Evolutionary conservation across 2,797 vertebrate species (phyloP), one percentile per base, ranked within the genome.

Genomic region (Natrix natrix): DNA sequence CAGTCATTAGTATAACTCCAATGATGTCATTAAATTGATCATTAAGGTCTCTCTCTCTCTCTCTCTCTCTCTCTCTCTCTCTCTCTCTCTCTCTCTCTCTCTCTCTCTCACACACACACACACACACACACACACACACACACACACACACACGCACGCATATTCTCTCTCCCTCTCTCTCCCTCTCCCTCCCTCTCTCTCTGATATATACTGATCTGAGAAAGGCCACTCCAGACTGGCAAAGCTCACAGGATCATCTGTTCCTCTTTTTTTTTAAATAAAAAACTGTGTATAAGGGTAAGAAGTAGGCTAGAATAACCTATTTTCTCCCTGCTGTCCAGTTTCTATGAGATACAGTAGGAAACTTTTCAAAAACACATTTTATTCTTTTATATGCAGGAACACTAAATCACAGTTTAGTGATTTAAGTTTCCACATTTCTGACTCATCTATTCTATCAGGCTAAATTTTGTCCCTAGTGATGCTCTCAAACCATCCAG

Each of bases 11-110:
- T 61, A 48, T 91, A 20, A 60, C 91, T 2, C 95, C 57, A 92
- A 24, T 91, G 54, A 92, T 94, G 16, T 94, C 17, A 94, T 94
- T 94, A 91, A 66, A 94, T 91, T 87, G 94, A 90, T 37, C 11
- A 52, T 32, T 89, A 93, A 4, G 1, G 60, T 26, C 60, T 61
- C 17, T 8, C 20, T 8, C 55, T 4, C 55, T 16, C 56, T 5
- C 20, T 60, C 59, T 24, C 8, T 24, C 59, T 60, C 6, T 12
- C 61, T 63, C 26, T 12, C 63, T n/a, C 12, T 5, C 11, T n/a
- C 26, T 63, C 11, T 13, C 12, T n/a, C 12, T n/a, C 28, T n/a
- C 11, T 2, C 3, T 28, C 61, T 11, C 26, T 28, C 61, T 28
- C 61, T 63, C 24, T 28, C 61, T 26, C 60, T 59, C 57, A n/a